phyloP scores from a whole-genome alignment of 2,113 vertebrate species.

The Phalacrocorax brasilianus region DNA sequence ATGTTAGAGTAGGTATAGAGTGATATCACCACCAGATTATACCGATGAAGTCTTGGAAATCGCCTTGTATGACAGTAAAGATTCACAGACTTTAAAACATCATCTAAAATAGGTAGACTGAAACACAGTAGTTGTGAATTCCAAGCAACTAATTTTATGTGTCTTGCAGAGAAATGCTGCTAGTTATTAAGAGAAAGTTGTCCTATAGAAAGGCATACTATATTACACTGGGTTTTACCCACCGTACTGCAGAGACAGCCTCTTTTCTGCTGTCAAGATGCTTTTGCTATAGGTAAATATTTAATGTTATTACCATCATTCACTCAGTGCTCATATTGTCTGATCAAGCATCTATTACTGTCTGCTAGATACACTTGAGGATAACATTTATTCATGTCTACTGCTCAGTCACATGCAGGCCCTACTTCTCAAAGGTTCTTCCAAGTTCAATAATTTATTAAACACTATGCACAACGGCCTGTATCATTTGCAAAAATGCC shows the following conservation, averaged over 20 bases:
- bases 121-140: background rate
- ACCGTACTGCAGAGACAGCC: slow-evolving; percentile 38
- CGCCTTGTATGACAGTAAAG: background rate
- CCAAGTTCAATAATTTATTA: slow-evolving; percentile 77
- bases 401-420: slow-evolving; percentile 68
- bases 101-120: background rate
- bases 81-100: background rate
- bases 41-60: background rate
- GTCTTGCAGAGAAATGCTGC: background rate
- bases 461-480: slow-evolving; percentile 8
- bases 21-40: background rate
- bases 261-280: slow-evolving; percentile 51
- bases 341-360: slow-evolving; percentile 76
- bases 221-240: slow-evolving; percentile 34
- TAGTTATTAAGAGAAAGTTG: slow-evolving; percentile 29
- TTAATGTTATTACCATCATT: slow-evolving; percentile 77
- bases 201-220: slow-evolving; percentile 15
- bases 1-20: background rate
- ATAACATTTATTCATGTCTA: slow-evolving; percentile 71
- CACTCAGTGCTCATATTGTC: slow-evolving; percentile 70
- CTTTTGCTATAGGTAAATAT: slow-evolving; percentile 75
- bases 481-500: slow-evolving; percentile 17
- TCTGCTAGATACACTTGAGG: slow-evolving; percentile 69
- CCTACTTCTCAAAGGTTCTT: slow-evolving; percentile 66
- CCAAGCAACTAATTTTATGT: background rate